Evolutionary conservation across 1,140 invertebrate species (phyloP).

Genomic region (Lordiphosa stackelbergi): DNA sequence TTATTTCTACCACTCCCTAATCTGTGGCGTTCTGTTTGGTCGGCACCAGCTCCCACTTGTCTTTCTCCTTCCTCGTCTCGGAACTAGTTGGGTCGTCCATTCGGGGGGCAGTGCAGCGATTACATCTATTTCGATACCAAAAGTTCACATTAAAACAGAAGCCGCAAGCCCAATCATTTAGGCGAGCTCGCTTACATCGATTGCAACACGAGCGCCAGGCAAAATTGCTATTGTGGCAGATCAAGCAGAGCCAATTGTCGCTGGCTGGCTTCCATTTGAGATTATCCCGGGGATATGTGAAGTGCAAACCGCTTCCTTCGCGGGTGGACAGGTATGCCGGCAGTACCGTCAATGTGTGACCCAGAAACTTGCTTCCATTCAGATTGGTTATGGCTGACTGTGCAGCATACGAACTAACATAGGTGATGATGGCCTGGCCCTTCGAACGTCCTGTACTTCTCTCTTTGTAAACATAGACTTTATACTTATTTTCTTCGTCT

Average conservation of each 20-base stretch:
- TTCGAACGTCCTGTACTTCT: too few relatives aligned
- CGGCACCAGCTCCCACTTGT: slow-evolving; percentile 44
- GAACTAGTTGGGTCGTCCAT: slow-evolving; percentile 12
- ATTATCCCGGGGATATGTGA: slow-evolving; percentile 34
- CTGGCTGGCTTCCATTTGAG: slow-evolving; percentile 54
- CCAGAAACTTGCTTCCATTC: slow-evolving; percentile 42
- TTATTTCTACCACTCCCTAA: background rate
- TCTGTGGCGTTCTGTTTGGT: slow-evolving; percentile 13
- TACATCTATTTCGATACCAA: slow-evolving; percentile 56
- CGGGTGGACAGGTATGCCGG: slow-evolving; percentile 54
- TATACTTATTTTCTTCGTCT: too few relatives aligned
- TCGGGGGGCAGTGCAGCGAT: slow-evolving; percentile 41
- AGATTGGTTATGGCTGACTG: slow-evolving; percentile 44
- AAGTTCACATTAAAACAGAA: slow-evolving; percentile 53
- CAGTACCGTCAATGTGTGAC: slow-evolving; percentile 37
- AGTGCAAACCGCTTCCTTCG: slow-evolving; percentile 30
- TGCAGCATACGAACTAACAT: slow-evolving; percentile 36
- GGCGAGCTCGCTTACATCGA: slow-evolving; percentile 33
- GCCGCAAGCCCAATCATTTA: slow-evolving; percentile 41
- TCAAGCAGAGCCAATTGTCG: slow-evolving; percentile 54
- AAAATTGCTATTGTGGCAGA: slow-evolving; percentile 58
- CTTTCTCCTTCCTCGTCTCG: slow-evolving; percentile 21
- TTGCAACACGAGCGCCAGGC: slow-evolving; percentile 57
- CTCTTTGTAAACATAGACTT: too few relatives aligned
- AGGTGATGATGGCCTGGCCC: slow-evolving; percentile 59